These are phyloP conservation scores for Chydorus sphaericus DNA, from an alignment of 2,888 invertebrate species.

Conservation along the genomic window DNA sequence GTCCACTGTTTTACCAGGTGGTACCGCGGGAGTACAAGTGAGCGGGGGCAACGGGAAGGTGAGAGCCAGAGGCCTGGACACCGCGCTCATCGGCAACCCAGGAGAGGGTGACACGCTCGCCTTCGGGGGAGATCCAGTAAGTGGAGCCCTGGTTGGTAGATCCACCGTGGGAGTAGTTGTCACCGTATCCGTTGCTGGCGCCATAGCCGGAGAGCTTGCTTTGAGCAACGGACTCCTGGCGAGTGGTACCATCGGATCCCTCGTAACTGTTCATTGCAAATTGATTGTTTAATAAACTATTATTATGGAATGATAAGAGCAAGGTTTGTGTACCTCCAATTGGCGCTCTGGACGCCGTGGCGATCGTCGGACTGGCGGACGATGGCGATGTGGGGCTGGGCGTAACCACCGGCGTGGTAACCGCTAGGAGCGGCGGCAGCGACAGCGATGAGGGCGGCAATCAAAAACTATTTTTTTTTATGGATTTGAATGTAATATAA, in stretches of 20 bases:
- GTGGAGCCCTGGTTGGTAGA: constrained; percentile 33
- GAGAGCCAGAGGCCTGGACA: constrained; percentile 32
- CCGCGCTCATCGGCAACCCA: constrained; percentile 43
- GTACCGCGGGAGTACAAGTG: too few relatives aligned
- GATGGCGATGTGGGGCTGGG: neutral
- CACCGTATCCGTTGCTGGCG: neutral
- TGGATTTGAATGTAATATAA: too few relatives aligned
- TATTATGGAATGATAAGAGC: too few relatives aligned
- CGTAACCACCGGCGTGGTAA: neutral
- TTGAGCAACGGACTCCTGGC: constrained; percentile 1
- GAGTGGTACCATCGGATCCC: constrained; percentile 6
- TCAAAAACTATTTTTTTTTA: too few relatives aligned
- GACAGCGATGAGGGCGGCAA: constrained; percentile 9
- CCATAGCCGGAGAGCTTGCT: neutral
- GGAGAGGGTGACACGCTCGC: constrained; percentile 32
- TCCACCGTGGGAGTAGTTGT: constrained; percentile 1
- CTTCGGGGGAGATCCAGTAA: constrained; percentile 36
- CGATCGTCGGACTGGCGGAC: constrained; percentile 5
- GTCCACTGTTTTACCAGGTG: too few relatives aligned
- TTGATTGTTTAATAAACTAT: too few relatives aligned
- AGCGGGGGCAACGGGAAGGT: constrained; percentile 8
- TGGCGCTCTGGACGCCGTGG: constrained; percentile 3
- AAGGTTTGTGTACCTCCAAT: constrained; percentile 14
- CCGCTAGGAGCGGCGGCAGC: neutral
- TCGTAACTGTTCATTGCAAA: neutral